phyloP scores from a whole-genome alignment of 2,113 vertebrate species.

The Elephas maximus region DNA sequence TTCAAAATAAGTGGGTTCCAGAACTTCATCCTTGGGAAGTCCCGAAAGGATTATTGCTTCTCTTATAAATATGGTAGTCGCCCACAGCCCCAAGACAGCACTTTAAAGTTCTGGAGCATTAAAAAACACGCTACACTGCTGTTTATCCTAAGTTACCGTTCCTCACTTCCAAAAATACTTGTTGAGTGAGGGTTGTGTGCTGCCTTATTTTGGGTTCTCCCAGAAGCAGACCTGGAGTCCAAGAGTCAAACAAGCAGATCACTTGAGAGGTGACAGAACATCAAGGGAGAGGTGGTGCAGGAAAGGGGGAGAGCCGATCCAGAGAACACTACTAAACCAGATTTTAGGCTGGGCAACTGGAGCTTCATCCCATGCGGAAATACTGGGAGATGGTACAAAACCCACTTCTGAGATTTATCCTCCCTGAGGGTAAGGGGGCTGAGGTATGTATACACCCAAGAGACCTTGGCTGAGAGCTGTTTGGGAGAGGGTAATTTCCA shows the following conservation, averaged over 20 bases:
- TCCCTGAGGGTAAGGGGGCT: fast-evolving
- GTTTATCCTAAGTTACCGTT: not conserved
- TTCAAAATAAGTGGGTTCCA: slow-evolving; percentile 32
- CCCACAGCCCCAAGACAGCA: not conserved
- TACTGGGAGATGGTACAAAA: not conserved
- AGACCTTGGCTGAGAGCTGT: not conserved
- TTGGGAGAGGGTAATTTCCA: not conserved
- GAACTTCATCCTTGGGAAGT: not conserved
- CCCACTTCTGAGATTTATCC: not conserved
- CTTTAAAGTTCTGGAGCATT: slow-evolving; percentile 14
- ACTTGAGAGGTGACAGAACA: not conserved
- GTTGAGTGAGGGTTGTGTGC: not conserved
- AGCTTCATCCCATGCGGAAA: not conserved
- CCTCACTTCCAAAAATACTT: not conserved
- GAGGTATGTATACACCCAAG: not conserved
- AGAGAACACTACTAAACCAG: not conserved
- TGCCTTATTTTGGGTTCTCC: not conserved
- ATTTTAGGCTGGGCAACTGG: not conserved
- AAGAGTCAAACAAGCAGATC: not conserved
- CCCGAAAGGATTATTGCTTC: not conserved
- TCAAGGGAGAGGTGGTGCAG: not conserved
- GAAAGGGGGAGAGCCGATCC: not conserved
- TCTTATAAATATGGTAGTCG: not conserved
- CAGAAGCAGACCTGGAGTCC: not conserved
- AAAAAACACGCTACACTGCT: not conserved